These are phyloP conservation scores for Seriola rivoliana DNA, from an alignment of 2,113 vertebrate genomes.

Conservation along the genomic window DNA sequence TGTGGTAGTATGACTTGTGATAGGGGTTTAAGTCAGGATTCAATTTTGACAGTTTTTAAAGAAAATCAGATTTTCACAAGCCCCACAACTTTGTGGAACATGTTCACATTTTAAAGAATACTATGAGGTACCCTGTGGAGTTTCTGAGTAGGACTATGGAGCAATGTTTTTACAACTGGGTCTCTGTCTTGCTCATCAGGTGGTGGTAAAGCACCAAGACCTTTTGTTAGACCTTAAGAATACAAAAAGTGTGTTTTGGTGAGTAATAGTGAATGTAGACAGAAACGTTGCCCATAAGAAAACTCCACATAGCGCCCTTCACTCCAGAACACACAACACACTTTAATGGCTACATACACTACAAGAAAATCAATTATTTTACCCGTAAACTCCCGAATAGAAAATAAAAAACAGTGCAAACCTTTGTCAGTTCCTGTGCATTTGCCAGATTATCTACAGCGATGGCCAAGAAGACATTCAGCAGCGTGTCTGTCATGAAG, in stretches of 20 bases:
- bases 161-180: neutral
- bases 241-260: too few species aligned
- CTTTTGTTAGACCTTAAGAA: too few species aligned
- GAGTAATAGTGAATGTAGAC: neutral
- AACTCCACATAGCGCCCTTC: neutral
- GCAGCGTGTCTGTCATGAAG: slow-evolving; percentile 83
- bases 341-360: neutral
- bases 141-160: neutral
- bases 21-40: neutral
- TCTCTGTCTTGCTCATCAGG: too few species aligned
- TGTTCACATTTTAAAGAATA: neutral
- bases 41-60: neutral
- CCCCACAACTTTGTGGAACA: too few species aligned
- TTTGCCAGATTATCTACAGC: slow-evolving; percentile 88
- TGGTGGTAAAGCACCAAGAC: neutral
- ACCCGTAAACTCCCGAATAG: neutral
- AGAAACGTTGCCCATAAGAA: neutral
- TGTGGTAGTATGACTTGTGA: too few species aligned
- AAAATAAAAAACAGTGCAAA: slow-evolving; percentile 18
- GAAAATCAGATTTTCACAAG: too few species aligned
- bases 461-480: slow-evolving; percentile 88
- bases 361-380: neutral
- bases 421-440: slow-evolving; percentile 87
- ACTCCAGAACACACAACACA: neutral
- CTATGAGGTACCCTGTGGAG: neutral